Conservation (phyloP, 2,113 vertebrate species). For the Hydrochoerus hydrochaeris region DNA sequence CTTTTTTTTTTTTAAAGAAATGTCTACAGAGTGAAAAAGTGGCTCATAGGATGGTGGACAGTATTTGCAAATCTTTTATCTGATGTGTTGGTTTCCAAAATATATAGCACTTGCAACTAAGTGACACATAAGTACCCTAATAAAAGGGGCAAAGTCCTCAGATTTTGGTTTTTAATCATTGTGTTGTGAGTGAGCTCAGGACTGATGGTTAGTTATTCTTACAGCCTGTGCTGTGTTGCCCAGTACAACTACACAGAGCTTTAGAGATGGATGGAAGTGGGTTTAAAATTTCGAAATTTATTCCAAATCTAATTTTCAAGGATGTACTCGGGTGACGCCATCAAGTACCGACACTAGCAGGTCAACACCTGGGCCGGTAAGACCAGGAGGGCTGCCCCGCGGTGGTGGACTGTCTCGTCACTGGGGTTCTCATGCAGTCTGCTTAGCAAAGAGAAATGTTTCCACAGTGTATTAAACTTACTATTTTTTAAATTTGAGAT, state of each 20-base stretch:
- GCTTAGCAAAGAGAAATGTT: neutral
- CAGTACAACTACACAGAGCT: neutral
- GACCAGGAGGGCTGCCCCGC: fast-evolving
- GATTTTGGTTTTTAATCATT: neutral
- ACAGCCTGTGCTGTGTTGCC: neutral
- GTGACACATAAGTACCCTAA: neutral
- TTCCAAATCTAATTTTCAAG: neutral
- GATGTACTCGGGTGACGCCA: too few relatives aligned
- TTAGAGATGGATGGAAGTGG: neutral
- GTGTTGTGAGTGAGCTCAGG: neutral
- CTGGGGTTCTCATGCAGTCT: neutral
- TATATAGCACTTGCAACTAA: neutral
- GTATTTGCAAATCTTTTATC: neutral
- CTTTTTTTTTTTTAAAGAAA: neutral
- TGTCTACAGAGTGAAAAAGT: neutral
- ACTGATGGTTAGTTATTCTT: neutral
- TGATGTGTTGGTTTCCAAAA: neutral
- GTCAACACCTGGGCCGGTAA: neutral
- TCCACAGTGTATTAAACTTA: neutral
- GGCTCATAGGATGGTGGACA: neutral
- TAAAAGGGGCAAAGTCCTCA: neutral
- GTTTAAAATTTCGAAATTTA: neutral
- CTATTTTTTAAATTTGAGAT: too few relatives aligned
- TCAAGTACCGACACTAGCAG: neutral
- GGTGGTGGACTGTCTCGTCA: neutral